Evolutionary conservation across 2,888 invertebrate genomes (phyloP).

Genomic region (Folsomia candida): DNA sequence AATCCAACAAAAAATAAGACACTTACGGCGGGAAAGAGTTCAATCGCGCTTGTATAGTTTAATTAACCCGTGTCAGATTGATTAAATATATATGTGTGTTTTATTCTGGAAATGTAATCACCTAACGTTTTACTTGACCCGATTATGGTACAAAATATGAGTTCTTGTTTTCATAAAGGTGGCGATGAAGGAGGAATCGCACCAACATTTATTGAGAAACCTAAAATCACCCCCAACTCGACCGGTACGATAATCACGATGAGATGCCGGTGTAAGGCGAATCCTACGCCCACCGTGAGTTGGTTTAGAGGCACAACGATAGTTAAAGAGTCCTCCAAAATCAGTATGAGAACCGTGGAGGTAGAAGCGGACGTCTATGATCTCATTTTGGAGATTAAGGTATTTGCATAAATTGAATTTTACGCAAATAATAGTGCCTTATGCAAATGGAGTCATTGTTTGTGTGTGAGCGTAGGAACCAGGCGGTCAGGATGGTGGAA

Average conservation of each 20-base stretch:
- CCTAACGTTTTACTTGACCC: neutral
- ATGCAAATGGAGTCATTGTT: neutral
- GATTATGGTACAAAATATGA: neutral
- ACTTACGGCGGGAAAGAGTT: slow-evolving; percentile 12
- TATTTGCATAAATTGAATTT: slow-evolving; percentile 51
- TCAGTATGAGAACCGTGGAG: slow-evolving; percentile 72
- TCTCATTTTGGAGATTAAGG: slow-evolving; percentile 77
- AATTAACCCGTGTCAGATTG: too few relatives aligned
- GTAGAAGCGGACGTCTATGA: slow-evolving; percentile 83
- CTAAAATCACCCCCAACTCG: slow-evolving; percentile 97
- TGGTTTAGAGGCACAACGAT: slow-evolving; percentile 91
- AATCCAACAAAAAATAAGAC: too few relatives aligned
- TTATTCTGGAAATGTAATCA: too few relatives aligned
- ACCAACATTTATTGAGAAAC: slow-evolving; percentile 97
- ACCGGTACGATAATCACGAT: slow-evolving; percentile 94
- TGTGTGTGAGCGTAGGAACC: slow-evolving; percentile 70
- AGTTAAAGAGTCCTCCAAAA: slow-evolving; percentile 80
- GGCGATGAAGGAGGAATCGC: slow-evolving; percentile 90
- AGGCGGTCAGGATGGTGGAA: slow-evolving; percentile 90
- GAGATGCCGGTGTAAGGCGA: slow-evolving; percentile 93
- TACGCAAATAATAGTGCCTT: too few relatives aligned
- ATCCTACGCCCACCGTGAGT: slow-evolving; percentile 88
- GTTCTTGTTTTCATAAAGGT: slow-evolving; percentile 60
- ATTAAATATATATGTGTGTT: too few relatives aligned
- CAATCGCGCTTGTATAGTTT: neutral